Conservation (phyloP, 2,888 invertebrate genomes). For the Minunthozetes semirufus region DNA sequence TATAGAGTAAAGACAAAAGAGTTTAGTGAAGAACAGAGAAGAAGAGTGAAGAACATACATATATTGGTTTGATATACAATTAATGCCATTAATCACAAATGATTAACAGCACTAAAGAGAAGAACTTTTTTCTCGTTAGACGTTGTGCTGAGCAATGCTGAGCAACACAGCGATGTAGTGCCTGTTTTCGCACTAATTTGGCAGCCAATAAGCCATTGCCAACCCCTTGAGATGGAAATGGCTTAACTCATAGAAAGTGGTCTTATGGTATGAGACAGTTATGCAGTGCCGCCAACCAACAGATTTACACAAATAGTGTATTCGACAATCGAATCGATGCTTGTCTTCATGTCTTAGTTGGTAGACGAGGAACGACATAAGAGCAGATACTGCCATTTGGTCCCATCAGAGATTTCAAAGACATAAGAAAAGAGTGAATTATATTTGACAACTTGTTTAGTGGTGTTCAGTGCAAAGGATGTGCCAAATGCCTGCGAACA, state of each 20-base stretch:
- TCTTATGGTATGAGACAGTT: slow-evolving; percentile 13
- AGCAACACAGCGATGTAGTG: not conserved
- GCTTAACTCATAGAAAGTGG: slow-evolving; percentile 15
- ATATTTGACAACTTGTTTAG: slow-evolving; percentile 30
- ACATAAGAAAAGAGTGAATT: slow-evolving; percentile 31
- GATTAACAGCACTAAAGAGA: slow-evolving; percentile 19
- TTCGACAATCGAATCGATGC: not conserved
- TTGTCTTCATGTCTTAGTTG: not conserved
- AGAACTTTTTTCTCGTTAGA: not conserved
- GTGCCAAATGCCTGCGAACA: not conserved
- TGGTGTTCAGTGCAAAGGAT: not conserved
- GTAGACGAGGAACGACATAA: not conserved
- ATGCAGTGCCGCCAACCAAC: not conserved
- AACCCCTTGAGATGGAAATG: slow-evolving; percentile 25
- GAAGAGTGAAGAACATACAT: not conserved
- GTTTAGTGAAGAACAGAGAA: not conserved
- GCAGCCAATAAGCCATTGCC: slow-evolving; percentile 22
- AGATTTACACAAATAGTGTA: not conserved
- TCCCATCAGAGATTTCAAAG: slow-evolving; percentile 29
- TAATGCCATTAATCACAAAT: slow-evolving; percentile 20
- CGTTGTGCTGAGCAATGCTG: too few relatives aligned
- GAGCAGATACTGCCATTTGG: not conserved
- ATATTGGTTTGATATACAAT: slow-evolving; percentile 23
- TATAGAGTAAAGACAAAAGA: too few relatives aligned
- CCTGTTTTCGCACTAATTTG: slow-evolving; percentile 21